Conservation (phyloP, 2,888 invertebrate species). For the Pyrrhia umbra region DNA sequence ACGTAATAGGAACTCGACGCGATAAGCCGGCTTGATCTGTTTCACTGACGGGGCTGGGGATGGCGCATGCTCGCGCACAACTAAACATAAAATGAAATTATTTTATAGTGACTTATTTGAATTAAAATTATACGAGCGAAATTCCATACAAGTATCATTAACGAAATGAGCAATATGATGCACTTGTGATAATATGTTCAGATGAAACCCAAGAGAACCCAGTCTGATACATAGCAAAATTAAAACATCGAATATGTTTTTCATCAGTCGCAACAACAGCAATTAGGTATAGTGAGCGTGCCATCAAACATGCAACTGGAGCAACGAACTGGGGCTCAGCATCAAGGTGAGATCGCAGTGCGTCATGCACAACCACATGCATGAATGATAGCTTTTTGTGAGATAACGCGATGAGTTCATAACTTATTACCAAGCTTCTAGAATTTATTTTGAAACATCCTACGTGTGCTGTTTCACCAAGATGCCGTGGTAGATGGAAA, state of each 20-base stretch:
- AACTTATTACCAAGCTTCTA: constrained; percentile 38
- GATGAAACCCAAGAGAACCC: background rate
- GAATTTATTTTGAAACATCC: constrained; percentile 42
- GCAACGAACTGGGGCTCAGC: constrained; percentile 26
- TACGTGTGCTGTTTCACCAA: background rate
- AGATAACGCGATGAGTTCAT: constrained; percentile 44
- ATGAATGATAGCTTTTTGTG: constrained; percentile 44
- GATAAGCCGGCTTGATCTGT: constrained; percentile 18
- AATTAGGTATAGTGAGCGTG: constrained; percentile 31
- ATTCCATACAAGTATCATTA: background rate
- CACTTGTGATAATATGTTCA: background rate
- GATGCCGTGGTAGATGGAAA: constrained; percentile 21
- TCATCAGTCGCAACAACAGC: constrained; percentile 1
- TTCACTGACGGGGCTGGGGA: background rate
- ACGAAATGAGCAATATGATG: background rate
- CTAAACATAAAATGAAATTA: background rate
- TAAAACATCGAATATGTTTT: constrained; percentile 18
- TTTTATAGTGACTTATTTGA: background rate
- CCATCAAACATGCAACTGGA: constrained; percentile 45
- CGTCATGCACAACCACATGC: constrained; percentile 35
- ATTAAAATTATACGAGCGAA: background rate
- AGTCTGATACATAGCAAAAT: background rate
- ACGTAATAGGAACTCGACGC: constrained; percentile 16
- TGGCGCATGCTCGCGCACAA: background rate
- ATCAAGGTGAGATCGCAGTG: constrained; percentile 21